Base-by-base conservation (phyloP, 1,140 invertebrate genomes). In the Drosophila hydei region DNA sequence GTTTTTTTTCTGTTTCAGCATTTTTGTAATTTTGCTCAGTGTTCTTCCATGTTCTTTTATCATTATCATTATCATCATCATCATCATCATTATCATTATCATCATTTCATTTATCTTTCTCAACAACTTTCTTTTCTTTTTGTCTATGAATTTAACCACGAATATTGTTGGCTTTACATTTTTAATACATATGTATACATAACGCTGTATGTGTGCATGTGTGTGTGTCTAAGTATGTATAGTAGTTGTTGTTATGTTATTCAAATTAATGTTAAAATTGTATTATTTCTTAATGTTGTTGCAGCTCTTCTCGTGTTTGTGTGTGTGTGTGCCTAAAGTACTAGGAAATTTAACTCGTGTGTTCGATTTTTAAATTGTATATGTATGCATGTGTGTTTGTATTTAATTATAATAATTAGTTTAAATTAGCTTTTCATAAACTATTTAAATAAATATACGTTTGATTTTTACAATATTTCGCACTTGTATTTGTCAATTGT, bases 361-460 rank as follows among this genome's bases (percentile, higher is more conserved):
- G 40, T 75, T 27, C 64, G 23, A 58, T 36, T 67, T 63, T 70
- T 21, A 62, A 74, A 74, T 60, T 79, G 65, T 79, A 65, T 62
- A 42, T 50, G n/a, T 55, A 33, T 27, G 25, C 43, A 54, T 25
- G 21, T 7, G 38, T 40, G 11, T 30, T 30, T 33, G 14, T 42
- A 42, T 81, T 23, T 48, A 14, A 79, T 68, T 59, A 65, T 79
- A 68, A 58, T 79, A 68, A 79, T 83, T 83, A 79, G 59, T 84
- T 84, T 83, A 75, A 71, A 64, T 62, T 79, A 59, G 65, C 58
- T 75, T 72, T 71, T 72, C 61, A 75, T 81, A 79, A 84, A 84
- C 79, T 83, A 83, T 79, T 75, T 83, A 79, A 83, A 83, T 83
- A 84, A 83, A 84, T 85, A 84, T 75, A 75, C 60, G 72, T 50